phyloP scores from a whole-genome alignment of 2,888 invertebrate species.

The Cetonia aurata region DNA sequence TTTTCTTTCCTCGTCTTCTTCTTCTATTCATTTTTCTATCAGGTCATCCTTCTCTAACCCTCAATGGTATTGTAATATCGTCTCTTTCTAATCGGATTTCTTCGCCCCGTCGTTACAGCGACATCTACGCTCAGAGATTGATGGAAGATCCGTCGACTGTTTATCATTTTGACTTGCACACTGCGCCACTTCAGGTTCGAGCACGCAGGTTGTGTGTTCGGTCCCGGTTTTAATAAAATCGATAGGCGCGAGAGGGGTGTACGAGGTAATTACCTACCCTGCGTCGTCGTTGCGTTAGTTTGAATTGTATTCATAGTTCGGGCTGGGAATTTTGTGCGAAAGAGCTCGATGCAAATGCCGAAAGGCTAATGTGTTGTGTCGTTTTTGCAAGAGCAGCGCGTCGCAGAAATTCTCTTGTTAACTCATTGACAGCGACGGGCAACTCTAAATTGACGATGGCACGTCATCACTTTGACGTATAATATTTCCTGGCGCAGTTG shows the following conservation, averaged over 20 bases:
- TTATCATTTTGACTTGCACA: slow-evolving; percentile 42
- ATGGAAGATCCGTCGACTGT: slow-evolving; percentile 43
- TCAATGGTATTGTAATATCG: background rate
- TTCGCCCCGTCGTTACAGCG: slow-evolving; percentile 17
- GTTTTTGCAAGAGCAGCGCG: no score
- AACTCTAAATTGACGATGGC: no score
- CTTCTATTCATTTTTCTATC: slow-evolving; percentile 1
- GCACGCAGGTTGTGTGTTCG: slow-evolving; percentile 28
- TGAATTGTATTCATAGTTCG: slow-evolving; percentile 2
- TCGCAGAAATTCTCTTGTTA: no score
- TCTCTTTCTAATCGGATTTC: slow-evolving; percentile 23
- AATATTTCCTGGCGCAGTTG: no score
- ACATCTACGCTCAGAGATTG: slow-evolving; percentile 42
- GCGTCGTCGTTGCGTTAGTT: background rate
- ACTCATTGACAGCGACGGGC: no score
- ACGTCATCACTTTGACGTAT: no score
- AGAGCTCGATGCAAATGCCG: no score
- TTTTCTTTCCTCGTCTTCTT: background rate
- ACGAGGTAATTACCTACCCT: slow-evolving; percentile 14
- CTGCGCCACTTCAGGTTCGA: slow-evolving; percentile 40
- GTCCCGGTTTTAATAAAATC: slow-evolving; percentile 21
- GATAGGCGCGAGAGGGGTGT: slow-evolving; percentile 2
- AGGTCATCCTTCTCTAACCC: slow-evolving; percentile 4
- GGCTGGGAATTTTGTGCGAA: no score
- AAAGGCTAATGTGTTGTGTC: no score